These are phyloP conservation scores for Larimichthys crocea DNA, from an alignment of 2,113 vertebrate genomes.

Conservation along the genomic window DNA sequence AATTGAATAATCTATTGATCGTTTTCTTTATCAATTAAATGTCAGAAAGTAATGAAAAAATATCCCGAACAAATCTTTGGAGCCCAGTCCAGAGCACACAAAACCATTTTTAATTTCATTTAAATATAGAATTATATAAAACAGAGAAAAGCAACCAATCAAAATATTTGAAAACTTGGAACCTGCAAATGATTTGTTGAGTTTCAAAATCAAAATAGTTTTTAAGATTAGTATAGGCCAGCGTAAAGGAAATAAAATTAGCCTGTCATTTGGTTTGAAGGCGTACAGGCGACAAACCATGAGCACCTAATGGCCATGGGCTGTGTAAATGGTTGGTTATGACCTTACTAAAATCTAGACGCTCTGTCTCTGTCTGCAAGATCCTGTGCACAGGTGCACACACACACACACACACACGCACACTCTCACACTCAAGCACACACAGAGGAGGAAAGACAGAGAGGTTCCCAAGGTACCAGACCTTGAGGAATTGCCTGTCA, in stretches of 20 bases:
- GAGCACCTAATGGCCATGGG: conserved; percentile 47
- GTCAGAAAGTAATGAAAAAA: background rate
- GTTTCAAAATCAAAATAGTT: too few species aligned
- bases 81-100: background rate
- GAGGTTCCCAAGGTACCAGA: conserved; percentile 49
- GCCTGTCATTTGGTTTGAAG: conserved; percentile 10
- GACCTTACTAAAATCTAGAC: conserved; percentile 57
- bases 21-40: background rate
- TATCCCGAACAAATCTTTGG: background rate
- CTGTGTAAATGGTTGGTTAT: conserved; percentile 59
- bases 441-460: conserved; percentile 31
- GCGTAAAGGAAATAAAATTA: background rate
- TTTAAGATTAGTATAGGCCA: background rate
- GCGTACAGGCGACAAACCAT: conserved; percentile 7
- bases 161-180: background rate
- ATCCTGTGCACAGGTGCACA: background rate
- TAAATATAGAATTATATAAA: background rate
- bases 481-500: conserved; percentile 67
- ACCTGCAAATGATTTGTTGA: background rate
- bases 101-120: background rate
- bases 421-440: background rate
- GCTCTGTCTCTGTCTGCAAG: conserved; percentile 49
- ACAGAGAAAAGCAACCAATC: background rate
- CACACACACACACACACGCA: background rate
- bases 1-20: background rate